Evolutionary conservation across 2,797 vertebrate species (phyloP), one percentile per base, ranked within the genome.

Genomic region (Sebastes vulpes): DNA sequence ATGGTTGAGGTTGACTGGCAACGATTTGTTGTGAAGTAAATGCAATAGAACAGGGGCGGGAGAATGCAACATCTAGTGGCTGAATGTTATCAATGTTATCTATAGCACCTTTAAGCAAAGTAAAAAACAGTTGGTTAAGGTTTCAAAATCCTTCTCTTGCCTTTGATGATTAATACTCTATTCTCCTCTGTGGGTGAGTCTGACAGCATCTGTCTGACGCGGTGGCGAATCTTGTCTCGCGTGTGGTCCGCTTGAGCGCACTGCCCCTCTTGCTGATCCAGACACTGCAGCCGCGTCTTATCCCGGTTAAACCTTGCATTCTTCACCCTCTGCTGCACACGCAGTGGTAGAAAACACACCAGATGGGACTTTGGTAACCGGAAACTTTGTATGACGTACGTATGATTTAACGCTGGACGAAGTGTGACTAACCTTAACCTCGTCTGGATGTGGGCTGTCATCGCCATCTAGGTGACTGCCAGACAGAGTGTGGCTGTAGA

Each of bases 301-400:
- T 98, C 96, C 79, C 94, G 91, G n/a, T 95, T 88, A 60, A 95
- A 96, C 80, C 94, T 97, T 10, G 95, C 92, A 80, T 97, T 85
- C 72, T 92, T 94, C 75, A 92, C 85, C 90, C 93, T 96, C 57
- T 95, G 79, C 97, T 97, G 93, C 29, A 50, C 67, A 77, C 31
- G 52, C 12, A 70, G 31, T 1, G 11, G 32, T 16, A 72, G 5
- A 71, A 66, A 70, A 72, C 6, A 73, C 23, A 71, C 3, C 2
- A 38, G 8, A 11, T 67, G 21, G 7, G n/a, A 50, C 14, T 72
- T 32, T 54, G 20, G 29, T 54, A 63, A 50, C 20, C 18, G 12
- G 4, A 72, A 61, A 56, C 16, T n/a, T 72, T 29, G 5, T 10
- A 50, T 63, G 23, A 72, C n/a, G 7, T 28, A 18, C 10, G 31